Evolutionary conservation across 2,888 invertebrate species (phyloP).

Genomic region (Pristionchus arcanus): DNA sequence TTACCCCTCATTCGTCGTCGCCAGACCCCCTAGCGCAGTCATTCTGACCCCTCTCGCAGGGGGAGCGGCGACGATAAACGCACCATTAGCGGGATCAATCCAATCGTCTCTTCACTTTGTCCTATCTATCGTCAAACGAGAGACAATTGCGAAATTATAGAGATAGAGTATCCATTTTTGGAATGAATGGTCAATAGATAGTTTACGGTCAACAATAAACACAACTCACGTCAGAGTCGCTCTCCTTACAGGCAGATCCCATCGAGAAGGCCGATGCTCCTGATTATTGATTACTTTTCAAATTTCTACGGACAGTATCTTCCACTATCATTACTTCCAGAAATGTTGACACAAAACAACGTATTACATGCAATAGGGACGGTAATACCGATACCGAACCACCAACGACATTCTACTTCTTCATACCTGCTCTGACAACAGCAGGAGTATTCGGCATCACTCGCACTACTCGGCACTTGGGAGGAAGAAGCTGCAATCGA

Average conservation of each 20-base stretch:
- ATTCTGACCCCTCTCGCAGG: too few relatives aligned
- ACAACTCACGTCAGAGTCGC: constrained; percentile 79
- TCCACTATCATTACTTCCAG: too few relatives aligned
- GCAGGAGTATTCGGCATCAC: constrained; percentile 79
- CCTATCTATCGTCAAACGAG: too few relatives aligned
- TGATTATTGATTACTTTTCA: background rate
- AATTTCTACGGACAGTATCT: background rate
- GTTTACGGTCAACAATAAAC: background rate
- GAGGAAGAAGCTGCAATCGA: constrained; percentile 84
- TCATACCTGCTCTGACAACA: constrained; percentile 69
- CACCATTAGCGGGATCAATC: too few relatives aligned
- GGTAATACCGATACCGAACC: too few relatives aligned
- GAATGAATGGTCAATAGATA: background rate
- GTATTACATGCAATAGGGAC: too few relatives aligned
- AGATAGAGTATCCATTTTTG: background rate
- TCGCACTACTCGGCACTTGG: constrained; percentile 80
- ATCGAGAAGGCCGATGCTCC: constrained; percentile 77
- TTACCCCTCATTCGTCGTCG: too few relatives aligned
- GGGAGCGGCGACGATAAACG: too few relatives aligned
- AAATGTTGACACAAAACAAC: too few relatives aligned
- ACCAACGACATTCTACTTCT: too few relatives aligned
- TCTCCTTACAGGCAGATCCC: constrained; percentile 78
- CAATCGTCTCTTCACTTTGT: too few relatives aligned
- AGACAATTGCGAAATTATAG: background rate
- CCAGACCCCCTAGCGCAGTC: too few relatives aligned